phyloP scores from a whole-genome alignment of 2,113 vertebrate genomes.

The Arothron firmamentum region DNA sequence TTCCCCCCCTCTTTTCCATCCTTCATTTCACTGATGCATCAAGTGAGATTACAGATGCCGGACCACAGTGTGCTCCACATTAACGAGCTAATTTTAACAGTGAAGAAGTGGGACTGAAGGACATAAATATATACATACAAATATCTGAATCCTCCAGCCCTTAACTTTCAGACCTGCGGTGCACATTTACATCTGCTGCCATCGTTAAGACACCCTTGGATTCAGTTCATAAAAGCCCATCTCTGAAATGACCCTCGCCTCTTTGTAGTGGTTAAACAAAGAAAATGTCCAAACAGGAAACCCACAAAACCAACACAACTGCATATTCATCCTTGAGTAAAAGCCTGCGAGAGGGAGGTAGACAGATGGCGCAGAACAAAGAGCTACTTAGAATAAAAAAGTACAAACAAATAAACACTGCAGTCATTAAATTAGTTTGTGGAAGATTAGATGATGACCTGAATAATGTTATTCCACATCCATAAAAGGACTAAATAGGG shows the following conservation, averaged over 20 bases:
- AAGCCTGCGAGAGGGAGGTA: constrained; percentile 14
- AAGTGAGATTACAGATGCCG: constrained; percentile 19
- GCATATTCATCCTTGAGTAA: constrained; percentile 37
- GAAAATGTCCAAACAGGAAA: constrained; percentile 38
- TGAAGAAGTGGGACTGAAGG: constrained; percentile 16
- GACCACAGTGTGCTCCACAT: constrained; percentile 16
- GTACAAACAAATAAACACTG: no score
- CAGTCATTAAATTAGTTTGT: constrained; percentile 11
- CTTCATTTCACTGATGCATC: constrained; percentile 48
- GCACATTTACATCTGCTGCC: constrained; percentile 39
- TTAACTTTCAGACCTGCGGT: constrained; percentile 8
- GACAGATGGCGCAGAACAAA: not conserved
- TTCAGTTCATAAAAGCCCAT: constrained; percentile 57
- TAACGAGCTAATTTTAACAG: constrained; percentile 25
- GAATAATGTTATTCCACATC: not conserved
- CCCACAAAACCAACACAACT: constrained; percentile 32
- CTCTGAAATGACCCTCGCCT: constrained; percentile 60
- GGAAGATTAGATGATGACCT: not conserved
- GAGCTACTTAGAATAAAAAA: not conserved
- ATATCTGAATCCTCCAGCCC: not conserved
- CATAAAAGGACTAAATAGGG: not conserved
- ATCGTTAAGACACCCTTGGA: constrained; percentile 50
- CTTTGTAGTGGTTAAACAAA: constrained; percentile 50
- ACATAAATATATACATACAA: constrained; percentile 16
- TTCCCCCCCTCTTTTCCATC: constrained; percentile 24